Evolutionary conservation across 2,113 vertebrate species (phyloP), one percentile per base, ranked within the genome.

Genomic region (Stictonetta naevosa): DNA sequence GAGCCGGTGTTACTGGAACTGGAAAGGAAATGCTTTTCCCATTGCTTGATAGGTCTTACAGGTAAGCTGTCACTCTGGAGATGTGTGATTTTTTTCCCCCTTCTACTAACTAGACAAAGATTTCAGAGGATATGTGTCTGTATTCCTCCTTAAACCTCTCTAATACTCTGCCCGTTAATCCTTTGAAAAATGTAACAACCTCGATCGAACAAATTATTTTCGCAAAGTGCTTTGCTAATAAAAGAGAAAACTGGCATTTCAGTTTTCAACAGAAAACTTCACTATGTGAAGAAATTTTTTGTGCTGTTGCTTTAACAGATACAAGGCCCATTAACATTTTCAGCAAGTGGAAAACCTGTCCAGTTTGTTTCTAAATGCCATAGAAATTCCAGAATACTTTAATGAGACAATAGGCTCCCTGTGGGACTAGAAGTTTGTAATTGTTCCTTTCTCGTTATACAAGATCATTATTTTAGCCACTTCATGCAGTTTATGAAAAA

Each of bases 371-470:
- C 75, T 75, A 95, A 97, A 94, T 92, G 96, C 92, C 94, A 67
- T 11, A 66, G 72, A 86, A 66, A 82, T 93, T 95, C 83, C 84
- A 74, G 83, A 93, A 83, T 26, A 5, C 33, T 84, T 86, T 52
- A 60, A 29, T 79, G 52, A 91, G 79, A 95, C 62, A 77, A 90
- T 91, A 77, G 83, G 67, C 86, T 38, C 72, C 56, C 58, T 95
- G 89, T 93, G 42, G 71, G 62, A 53, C 72, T 50, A 58, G 73
- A 88, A 79, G 67, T 86, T 95, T 88, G 64, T 79, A 56, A 94
- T 91, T 95, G 82, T 95, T 95, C 67, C 25, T 87, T 95, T 95
- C 90, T 92, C 71, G 91, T 95, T 93, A 91, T 93, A 64, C 85
- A 89, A 75, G 71, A 85, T 95, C 75, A 81, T 95, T 95, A 92